phyloP scores from a whole-genome alignment of 2,888 invertebrate species.

The Buathra laborator region DNA sequence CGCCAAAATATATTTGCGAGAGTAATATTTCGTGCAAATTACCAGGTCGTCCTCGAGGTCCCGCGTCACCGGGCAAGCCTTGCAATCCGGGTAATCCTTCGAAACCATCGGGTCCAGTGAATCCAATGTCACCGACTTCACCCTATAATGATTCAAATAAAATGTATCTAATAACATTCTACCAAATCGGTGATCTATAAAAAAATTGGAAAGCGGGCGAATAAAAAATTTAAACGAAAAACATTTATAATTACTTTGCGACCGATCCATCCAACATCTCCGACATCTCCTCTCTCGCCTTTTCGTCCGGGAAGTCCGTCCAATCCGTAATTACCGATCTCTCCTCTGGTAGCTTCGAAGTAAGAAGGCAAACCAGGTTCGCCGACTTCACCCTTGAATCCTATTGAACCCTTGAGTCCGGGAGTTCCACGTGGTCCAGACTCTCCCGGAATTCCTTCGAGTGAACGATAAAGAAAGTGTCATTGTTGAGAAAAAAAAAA shows the following conservation, averaged over 20 bases:
- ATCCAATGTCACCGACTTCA: constrained; percentile 85
- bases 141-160: constrained; percentile 80
- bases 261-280: constrained; percentile 83
- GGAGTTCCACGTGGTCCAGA: constrained; percentile 82
- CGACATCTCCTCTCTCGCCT: constrained; percentile 87
- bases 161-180: not conserved
- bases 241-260: constrained; percentile 75
- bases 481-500: not conserved
- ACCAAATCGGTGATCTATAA: too few relatives aligned
- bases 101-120: constrained; percentile 86
- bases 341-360: constrained; percentile 85
- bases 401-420: constrained; percentile 88
- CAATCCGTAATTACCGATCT: constrained; percentile 87
- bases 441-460: constrained; percentile 86
- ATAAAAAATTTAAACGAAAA: too few relatives aligned
- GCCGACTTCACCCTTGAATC: constrained; percentile 88
- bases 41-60: constrained; percentile 85
- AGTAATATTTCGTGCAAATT: constrained; percentile 39
- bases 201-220: too few relatives aligned
- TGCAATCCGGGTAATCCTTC: constrained; percentile 86
- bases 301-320: constrained; percentile 85
- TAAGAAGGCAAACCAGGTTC: constrained; percentile 84
- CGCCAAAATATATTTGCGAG: too few relatives aligned
- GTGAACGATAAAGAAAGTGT: not conserved
- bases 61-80: constrained; percentile 81